Evolutionary conservation across 2,797 vertebrate genomes (phyloP), one percentile per base, ranked within the genome.

Genomic region (Hybognathus amarus): DNA sequence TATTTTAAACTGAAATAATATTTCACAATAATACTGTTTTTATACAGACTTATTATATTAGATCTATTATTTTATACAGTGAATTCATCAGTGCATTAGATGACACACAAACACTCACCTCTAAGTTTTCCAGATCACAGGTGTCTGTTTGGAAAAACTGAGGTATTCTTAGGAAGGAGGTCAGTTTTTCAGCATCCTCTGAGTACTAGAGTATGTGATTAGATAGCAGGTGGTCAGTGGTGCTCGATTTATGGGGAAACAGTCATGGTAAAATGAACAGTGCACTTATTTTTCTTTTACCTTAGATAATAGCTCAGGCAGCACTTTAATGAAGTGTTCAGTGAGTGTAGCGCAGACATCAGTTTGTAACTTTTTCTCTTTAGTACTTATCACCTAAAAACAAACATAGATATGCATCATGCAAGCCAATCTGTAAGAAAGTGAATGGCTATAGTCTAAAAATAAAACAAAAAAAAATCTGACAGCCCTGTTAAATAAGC

Each of bases 241-340:
- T 6, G 13, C 33, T 67, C 5, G 12, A 45, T 54, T 59, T 33
- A 67, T 56, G 5, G 24, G 63, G 10, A 40, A 67, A 9, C n/a
- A 42, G 17, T 42, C 22, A 22, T 6, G 10, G 12, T 18, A 24
- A 52, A 66, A 27, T 8, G 18, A 50, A 40, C 17, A 20, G 5
- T 50, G 47, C n/a, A 22, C 5, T 40, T n/a, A 5, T 33, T 75
- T 52, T 33, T 82, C 12, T 67, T 59, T 50, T 91, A 98, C 97
- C 96, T 97, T 97, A 75, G 93, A 94, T 89, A 98, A 93, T 84
- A 98, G 92, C 83, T 92, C 90, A 86, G 97, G 96, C 90, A 98
- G 95, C 86, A 93, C 93, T 74, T 73, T n/a, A 83, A 96, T 90
- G 88, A 97, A 96, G 90, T 97, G 95, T 82, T 95, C 92, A 22